Conservation (phyloP, 1,140 invertebrate genomes). For the Drosophila santomea region DNA sequence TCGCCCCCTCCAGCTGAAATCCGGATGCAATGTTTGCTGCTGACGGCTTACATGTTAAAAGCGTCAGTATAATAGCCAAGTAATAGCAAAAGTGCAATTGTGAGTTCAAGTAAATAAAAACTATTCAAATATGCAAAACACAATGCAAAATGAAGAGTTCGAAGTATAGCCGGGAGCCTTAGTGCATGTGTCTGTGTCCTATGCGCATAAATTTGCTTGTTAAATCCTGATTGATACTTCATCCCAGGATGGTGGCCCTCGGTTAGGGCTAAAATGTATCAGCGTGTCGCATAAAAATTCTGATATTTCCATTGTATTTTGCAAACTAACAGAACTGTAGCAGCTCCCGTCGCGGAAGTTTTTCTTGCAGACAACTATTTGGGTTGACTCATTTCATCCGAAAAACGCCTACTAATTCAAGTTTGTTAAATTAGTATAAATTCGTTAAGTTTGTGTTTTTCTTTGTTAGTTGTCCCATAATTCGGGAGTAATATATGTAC, state of each 20-base stretch:
- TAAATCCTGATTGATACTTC: slow-evolving; percentile 80
- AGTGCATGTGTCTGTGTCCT: slow-evolving; percentile 36
- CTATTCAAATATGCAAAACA: slow-evolving; percentile 82
- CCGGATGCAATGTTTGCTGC: slow-evolving; percentile 48
- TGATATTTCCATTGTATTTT: slow-evolving; percentile 36
- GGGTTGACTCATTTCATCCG: slow-evolving; percentile 2
- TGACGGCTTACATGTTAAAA: slow-evolving; percentile 71
- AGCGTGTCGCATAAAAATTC: neutral
- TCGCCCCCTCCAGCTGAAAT: slow-evolving; percentile 2
- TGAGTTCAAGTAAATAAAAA: slow-evolving; percentile 84
- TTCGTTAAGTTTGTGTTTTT: neutral
- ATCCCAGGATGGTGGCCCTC: slow-evolving; percentile 43
- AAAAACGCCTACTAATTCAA: slow-evolving; percentile 1
- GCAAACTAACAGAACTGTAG: slow-evolving; percentile 28
- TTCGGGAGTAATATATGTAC: too few relatives aligned
- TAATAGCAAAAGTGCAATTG: slow-evolving; percentile 83
- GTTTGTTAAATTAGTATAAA: slow-evolving; percentile 1
- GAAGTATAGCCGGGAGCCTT: slow-evolving; percentile 18
- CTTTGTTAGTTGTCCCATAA: neutral
- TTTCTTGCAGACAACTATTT: slow-evolving; percentile 2
- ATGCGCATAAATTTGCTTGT: slow-evolving; percentile 80
- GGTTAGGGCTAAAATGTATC: neutral
- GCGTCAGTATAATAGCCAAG: slow-evolving; percentile 81
- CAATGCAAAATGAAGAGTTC: slow-evolving; percentile 72
- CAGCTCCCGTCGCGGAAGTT: slow-evolving; percentile 4